Evolutionary conservation across 2,797 vertebrate species (phyloP), one percentile per base, ranked within the genome.

Genomic region (Gorsachius magnificus): DNA sequence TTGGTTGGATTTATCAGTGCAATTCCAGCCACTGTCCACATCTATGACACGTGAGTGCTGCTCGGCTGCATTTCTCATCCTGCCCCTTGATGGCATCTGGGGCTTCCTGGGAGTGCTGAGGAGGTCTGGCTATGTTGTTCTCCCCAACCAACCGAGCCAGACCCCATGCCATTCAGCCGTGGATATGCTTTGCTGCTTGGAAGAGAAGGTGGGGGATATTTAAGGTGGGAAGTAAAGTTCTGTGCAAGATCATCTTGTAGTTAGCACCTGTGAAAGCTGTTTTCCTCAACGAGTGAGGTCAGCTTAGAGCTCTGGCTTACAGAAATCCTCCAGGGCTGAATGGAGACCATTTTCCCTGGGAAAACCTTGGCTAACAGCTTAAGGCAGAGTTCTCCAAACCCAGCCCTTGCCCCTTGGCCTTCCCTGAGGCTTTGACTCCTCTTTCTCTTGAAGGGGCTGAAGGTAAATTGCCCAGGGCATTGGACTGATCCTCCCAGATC

Each of bases 1-100:
- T 98, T 99, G 89, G 99, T 99, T 43, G 99, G 99, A 51, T 99
- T 99, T 95, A 99, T 99, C 98, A 99, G 99, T 24, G 99, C 99
- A 24, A 99, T 99, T 94, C 99, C 99, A 60, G 99, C 99, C 93
- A 98, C 96, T 45, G 99, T 99, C 96, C 98, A 98, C 87, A 99
- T 99, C 98, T 99, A 99, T 9, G 99, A 99, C 91, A 97, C 98
- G 99, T 99, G 97, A 98, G 99, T 97, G 76, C 89, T 69, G 21
- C 83, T 78, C 24, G 0, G 13, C 60, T 87, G 35, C 16, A 0
- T 63, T 77, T 25, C 64, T 48, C n/a, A 21, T 53, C 56, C 57
- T 80, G 53, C 53, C 26, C 43, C 35, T 43, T 15, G 18, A 13
- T 66, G 83, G 18, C 18, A 14, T 4, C 5, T 35, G 71, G 48